phyloP scores from a whole-genome alignment of 2,797 vertebrate species.

The Leontocebus nigricollis region DNA sequence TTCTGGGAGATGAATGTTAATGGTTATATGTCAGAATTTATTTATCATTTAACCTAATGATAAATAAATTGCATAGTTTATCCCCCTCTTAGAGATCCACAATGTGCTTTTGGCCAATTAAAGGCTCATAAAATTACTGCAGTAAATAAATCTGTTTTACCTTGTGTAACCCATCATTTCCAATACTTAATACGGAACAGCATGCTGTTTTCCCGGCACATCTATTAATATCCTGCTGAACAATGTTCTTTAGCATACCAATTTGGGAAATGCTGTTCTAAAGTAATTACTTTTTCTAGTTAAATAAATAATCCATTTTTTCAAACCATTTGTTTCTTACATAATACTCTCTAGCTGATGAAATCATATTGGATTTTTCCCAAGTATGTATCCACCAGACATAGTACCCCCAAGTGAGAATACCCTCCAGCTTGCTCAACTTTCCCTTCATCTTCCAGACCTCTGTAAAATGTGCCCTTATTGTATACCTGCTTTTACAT shows the following conservation, averaged over 20 bases:
- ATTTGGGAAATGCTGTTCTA: constrained; percentile 74
- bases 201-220: constrained; percentile 73
- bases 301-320: constrained; percentile 76
- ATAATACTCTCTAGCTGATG: constrained; percentile 68
- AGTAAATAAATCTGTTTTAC: constrained; percentile 70
- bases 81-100: constrained; percentile 32
- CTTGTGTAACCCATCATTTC: constrained; percentile 71
- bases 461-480: neutral
- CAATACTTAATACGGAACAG: constrained; percentile 67
- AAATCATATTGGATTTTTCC: constrained; percentile 58
- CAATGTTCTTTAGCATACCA: constrained; percentile 76
- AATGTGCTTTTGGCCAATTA: constrained; percentile 60
- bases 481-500: neutral
- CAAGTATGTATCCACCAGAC: constrained; percentile 33
- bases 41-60: neutral
- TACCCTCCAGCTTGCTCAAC: neutral
- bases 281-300: constrained; percentile 77
- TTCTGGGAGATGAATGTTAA: neutral
- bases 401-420: neutral
- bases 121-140: constrained; percentile 52
- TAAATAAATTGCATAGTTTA: constrained; percentile 11
- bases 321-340: constrained; percentile 73
- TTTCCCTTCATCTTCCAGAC: constrained; percentile 1
- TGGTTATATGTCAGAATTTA: neutral
- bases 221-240: constrained; percentile 77